A percentile compares a stretch with the other conserved stretches of the same genome.
phyloP scores from a whole-genome alignment of 2,113 vertebrate species.

The Nicator chloris region DNA sequence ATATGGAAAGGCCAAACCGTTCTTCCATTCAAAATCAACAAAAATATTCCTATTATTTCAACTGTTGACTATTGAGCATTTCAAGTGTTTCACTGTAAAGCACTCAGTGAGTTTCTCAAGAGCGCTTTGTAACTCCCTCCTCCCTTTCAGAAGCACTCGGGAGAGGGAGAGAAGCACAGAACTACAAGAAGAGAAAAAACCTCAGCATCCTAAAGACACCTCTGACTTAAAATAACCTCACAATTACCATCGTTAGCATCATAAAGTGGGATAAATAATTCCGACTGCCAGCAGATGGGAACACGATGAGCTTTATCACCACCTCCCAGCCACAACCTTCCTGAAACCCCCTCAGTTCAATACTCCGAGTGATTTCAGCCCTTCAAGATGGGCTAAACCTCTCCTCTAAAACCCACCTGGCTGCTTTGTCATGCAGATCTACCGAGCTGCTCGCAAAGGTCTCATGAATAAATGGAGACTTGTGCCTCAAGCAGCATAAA shows the following conservation, averaged over 20 bases:
- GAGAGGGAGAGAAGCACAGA: neutral
- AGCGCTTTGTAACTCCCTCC: neutral
- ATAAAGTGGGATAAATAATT: neutral
- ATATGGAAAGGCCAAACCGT: neutral
- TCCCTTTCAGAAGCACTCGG: neutral
- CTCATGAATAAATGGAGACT: neutral
- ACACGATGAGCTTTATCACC: neutral
- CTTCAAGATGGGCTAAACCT: neutral
- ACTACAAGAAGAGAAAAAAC: neutral
- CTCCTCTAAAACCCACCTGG: neutral
- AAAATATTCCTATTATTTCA: neutral
- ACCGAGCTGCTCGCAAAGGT: neutral
- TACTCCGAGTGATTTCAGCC: neutral
- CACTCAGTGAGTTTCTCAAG: neutral
- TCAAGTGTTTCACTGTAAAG: neutral
- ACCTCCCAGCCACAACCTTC: neutral
- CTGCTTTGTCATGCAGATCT: neutral
- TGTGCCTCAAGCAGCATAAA: neutral
- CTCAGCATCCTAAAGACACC: neutral
- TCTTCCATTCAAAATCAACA: neutral
- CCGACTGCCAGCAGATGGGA: neutral
- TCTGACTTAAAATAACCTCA: neutral
- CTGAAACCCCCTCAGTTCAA: neutral
- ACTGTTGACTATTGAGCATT: neutral
- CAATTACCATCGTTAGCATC: neutral